Evolutionary conservation across 2,888 invertebrate species (phyloP), one percentile per base, ranked within the genome.

Genomic region (Drosophila differens): DNA sequence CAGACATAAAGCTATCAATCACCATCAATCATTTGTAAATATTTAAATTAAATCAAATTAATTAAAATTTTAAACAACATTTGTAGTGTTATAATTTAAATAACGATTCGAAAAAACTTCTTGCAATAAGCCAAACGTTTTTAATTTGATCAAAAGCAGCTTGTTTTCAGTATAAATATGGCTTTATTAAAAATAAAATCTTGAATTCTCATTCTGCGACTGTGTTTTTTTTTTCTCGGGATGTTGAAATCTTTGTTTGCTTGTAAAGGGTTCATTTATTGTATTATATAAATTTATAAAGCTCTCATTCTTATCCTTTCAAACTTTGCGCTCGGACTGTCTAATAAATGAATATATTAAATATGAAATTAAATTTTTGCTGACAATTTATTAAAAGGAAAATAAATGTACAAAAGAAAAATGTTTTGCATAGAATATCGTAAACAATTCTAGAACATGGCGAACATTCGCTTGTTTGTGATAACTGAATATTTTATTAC

Each of bases 401-500:
- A 70, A 30, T 39, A 74, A 74, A 68, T 64, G 58, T 3, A 55
- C 4, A 49, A 73, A 57, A 49, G 60, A 64, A 65, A 65, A 62
- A 37, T 55, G 25, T 57, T 12, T n/a, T 30, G 28, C 28, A 57
- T 57, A 59, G 64, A 78, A 78, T 78, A 63, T 71, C 55, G 78
- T 51, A 49, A 57, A 61, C 63, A 68, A 61, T 64, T 51, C 32
- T 28, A 25, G 12, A 52, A 52, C 28, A 35, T 61, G 39, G 33
- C 19, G 51, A 28, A 28, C 52, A 12, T 57, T 74, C 47, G 32
- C 52, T 68, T 78, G 64, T 77, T 74, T 65, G 68, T 68, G 66
- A 64, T 64, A 70, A 74, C 85, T 88, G 91, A 90, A 89, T 90
- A 83, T 89, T 90, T 86, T 81, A 89, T 89, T 68, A 68, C 54